A percentile compares a stretch with the other conserved stretches of the same genome.
These are phyloP conservation scores for Brachyalestes nurse DNA, from an alignment of 2,797 vertebrate species.

Conservation along the genomic window DNA sequence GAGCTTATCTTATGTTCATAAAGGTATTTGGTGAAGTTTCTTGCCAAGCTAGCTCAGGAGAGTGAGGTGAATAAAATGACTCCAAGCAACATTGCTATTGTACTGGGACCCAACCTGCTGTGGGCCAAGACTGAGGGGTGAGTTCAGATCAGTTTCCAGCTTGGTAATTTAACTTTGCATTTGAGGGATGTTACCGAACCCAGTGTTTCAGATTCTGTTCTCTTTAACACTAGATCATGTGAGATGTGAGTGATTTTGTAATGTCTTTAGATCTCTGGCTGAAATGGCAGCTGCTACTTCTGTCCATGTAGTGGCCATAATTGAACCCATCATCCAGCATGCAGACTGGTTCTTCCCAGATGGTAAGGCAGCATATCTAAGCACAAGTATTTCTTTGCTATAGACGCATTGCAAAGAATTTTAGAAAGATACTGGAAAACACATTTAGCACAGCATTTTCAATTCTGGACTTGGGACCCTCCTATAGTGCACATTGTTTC, in stretches of 20 bases:
- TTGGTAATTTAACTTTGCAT: background rate
- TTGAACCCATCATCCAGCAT: constrained; percentile 95
- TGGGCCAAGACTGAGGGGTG: constrained; percentile 97
- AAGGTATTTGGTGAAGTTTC: constrained; percentile 98
- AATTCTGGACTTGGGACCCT: no score
- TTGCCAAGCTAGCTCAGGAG: constrained; percentile 91
- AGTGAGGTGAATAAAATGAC: constrained; percentile 97
- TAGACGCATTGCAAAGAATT: background rate
- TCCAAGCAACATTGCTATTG: constrained; percentile 94
- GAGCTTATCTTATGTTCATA: constrained; percentile 29
- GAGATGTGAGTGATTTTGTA: background rate
- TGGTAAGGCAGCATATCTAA: constrained; percentile 73
- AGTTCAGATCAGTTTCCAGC: constrained; percentile 53
- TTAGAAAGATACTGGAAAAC: background rate
- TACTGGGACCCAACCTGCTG: constrained; percentile 93
- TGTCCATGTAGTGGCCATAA: constrained; percentile 91
- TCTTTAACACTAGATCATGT: background rate
- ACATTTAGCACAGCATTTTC: no score
- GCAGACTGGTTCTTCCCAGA: constrained; percentile 98
- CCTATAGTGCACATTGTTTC: no score
- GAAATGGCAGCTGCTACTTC: constrained; percentile 98
- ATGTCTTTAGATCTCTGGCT: constrained; percentile 83
- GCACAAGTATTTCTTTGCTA: background rate
- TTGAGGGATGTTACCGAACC: background rate
- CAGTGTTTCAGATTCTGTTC: background rate